Evolutionary conservation across 2,797 vertebrate species (phyloP), one percentile per base, ranked within the genome.

Genomic region (Champsocephalus gunnari): DNA sequence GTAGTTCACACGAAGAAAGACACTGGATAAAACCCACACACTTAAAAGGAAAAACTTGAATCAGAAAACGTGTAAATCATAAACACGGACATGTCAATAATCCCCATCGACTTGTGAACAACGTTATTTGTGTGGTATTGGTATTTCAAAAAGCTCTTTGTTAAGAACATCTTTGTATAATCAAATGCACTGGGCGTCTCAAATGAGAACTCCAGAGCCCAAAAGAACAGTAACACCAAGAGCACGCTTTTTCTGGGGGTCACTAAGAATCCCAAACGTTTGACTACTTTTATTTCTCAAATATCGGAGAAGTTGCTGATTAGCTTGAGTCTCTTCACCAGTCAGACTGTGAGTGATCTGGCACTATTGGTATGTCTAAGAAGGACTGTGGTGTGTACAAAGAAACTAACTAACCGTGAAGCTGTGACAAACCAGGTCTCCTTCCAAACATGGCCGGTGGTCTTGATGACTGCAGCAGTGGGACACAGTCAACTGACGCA

Each of bases 1-100:
- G 86, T 78, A 87, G 85, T 86, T 77, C 8, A 82, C 58, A 63
- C 34, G 6, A 58, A 54, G 9, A 43, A 51, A n/a, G 2, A 64
- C 12, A 54, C 5, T 10, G 0, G 7, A 73, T 19, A 49, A 74
- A 68, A 65, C 21, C 12, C 51, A 59, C 24, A 59, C 19, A 44
- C 44, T 32, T 5, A 45, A 57, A 57, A 58, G 3, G 0, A 21
- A n/a, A 28, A 34, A 66, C 5, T 12, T 13, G 10, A 5, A 73
- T 28, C 32, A 53, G 28, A 61, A 10, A 48, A 2, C 38, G 13
- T 11, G 2, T 11, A 43, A 47, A 65, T 28, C 45, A 66, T 3
- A 41, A 4, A 28, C 0, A 16, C 4, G 32, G 21, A 41, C n/a
- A 0, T 4, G 17, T 38, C 12, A 43, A 28, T 3, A 19, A n/a